Conservation (phyloP, 2,888 invertebrate species). For the Andrena haemorrhoa region DNA sequence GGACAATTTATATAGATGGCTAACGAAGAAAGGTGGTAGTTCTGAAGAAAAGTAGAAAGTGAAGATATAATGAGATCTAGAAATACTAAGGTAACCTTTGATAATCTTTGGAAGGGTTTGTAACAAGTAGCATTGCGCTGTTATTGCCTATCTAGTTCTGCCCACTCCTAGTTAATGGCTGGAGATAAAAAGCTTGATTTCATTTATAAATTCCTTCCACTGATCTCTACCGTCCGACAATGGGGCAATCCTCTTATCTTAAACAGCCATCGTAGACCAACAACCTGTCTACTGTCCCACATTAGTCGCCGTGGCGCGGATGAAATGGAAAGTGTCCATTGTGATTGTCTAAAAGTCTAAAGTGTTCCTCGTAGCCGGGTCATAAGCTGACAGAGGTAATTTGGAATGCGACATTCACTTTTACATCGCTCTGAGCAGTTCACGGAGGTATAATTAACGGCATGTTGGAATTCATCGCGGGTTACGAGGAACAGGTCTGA, state of each 20-base stretch:
- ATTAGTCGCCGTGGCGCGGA: background rate
- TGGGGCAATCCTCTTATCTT: conserved; percentile 6
- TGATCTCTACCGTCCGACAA: background rate
- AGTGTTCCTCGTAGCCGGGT: background rate
- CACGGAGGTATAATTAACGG: conserved; percentile 26
- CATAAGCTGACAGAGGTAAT: conserved; percentile 2
- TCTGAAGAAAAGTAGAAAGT: too few relatives aligned
- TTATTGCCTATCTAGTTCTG: too few relatives aligned
- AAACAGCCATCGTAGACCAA: background rate
- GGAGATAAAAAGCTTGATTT: background rate
- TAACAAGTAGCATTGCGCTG: too few relatives aligned
- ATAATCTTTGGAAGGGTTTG: too few relatives aligned
- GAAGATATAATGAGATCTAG: too few relatives aligned
- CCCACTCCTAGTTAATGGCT: background rate
- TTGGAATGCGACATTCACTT: conserved; percentile 12
- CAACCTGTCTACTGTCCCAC: conserved; percentile 6
- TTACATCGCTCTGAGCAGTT: conserved; percentile 15
- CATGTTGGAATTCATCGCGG: conserved; percentile 21
- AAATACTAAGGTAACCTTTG: too few relatives aligned
- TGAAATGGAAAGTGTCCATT: conserved; percentile 20
- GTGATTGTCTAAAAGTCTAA: background rate
- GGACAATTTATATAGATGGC: too few relatives aligned
- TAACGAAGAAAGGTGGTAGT: too few relatives aligned
- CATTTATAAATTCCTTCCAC: background rate
- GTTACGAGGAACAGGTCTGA: conserved; percentile 15